These are phyloP conservation scores for Stercorarius parasiticus DNA, from an alignment of 2,113 vertebrate genomes.

Conservation along the genomic window DNA sequence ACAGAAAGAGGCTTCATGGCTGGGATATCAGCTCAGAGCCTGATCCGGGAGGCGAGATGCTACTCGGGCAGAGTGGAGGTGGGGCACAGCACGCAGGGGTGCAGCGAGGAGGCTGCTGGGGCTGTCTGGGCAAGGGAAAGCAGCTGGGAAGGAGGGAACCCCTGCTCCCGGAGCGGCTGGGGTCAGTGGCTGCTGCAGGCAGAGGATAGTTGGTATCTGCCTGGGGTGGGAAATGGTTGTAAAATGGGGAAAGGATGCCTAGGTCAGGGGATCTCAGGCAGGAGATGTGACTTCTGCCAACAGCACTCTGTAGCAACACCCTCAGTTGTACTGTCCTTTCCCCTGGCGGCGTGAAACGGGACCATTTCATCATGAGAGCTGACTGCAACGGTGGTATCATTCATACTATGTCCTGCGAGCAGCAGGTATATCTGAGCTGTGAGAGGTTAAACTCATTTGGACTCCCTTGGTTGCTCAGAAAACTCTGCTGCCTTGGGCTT, in stretches of 20 bases:
- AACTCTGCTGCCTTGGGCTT: neutral
- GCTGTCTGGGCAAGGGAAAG: neutral
- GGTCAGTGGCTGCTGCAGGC: neutral
- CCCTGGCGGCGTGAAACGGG: fast-evolving
- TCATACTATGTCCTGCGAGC: neutral
- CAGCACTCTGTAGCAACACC: neutral
- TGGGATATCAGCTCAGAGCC: neutral
- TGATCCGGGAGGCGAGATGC: fast-evolving
- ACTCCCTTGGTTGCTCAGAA: neutral
- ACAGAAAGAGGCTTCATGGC: neutral
- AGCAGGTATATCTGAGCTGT: neutral
- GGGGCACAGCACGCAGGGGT: fast-evolving
- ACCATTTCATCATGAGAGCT: neutral
- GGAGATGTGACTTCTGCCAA: neutral
- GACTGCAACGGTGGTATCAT: too few species aligned
- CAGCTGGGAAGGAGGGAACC: neutral
- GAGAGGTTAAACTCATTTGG: neutral
- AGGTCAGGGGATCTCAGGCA: neutral
- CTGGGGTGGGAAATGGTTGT: neutral
- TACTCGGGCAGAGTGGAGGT: neutral
- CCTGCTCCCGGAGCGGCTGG: fast-evolving
- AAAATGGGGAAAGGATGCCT: neutral
- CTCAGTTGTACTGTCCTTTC: neutral
- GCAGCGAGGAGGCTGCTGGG: fast-evolving
- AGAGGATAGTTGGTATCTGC: neutral